These are phyloP conservation scores for Leptinotarsa rubiginosa DNA, from an alignment of 2,888 invertebrate genomes.

Conservation along the genomic window DNA sequence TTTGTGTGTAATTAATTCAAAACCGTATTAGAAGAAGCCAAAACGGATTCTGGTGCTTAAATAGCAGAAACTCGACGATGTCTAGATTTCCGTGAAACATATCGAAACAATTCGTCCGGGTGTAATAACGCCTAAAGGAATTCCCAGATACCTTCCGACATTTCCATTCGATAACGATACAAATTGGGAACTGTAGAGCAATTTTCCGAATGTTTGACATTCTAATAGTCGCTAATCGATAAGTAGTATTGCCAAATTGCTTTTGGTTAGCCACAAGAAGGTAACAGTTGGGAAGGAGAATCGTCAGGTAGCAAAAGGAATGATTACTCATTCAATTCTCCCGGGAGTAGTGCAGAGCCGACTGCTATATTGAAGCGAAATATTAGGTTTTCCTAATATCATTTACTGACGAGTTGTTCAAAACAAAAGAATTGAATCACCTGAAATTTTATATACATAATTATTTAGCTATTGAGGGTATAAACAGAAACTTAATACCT, in stretches of 20 bases:
- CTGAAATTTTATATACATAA: too few relatives aligned
- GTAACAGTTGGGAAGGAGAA: neutral
- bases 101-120: slow-evolving; percentile 8
- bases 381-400: neutral
- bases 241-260: slow-evolving; percentile 30
- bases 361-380: neutral
- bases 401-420: too few relatives aligned
- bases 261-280: slow-evolving; percentile 23
- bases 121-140: slow-evolving; percentile 11
- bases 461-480: too few relatives aligned
- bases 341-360: neutral
- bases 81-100: neutral
- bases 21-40: too few relatives aligned
- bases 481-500: too few relatives aligned
- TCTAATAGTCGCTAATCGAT: slow-evolving; percentile 41
- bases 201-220: slow-evolving; percentile 39
- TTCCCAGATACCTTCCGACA: slow-evolving; percentile 8
- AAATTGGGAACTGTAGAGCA: slow-evolving; percentile 38
- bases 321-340: neutral
- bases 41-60: neutral
- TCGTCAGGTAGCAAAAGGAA: slow-evolving; percentile 11
- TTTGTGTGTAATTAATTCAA: too few relatives aligned
- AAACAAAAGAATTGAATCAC: too few relatives aligned
- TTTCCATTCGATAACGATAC: slow-evolving; percentile 36
- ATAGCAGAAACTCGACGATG: neutral